Base-by-base conservation (phyloP, 2,797 vertebrate species). In the Brachyalestes nurse region DNA sequence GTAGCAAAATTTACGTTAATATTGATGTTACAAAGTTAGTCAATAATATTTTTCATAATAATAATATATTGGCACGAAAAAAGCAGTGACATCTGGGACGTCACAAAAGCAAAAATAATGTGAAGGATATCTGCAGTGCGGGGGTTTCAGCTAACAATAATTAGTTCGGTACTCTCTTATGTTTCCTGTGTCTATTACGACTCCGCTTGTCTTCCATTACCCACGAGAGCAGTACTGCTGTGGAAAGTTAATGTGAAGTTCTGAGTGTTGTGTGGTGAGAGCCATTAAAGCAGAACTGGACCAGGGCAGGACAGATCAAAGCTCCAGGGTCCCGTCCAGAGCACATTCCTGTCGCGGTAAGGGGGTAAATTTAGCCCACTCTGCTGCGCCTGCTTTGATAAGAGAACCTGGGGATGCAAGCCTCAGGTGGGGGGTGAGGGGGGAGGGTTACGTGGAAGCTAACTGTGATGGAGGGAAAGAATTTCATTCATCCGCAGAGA, bases 301-400 rank as follows among this genome's bases (percentile, higher is more conserved):
- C 51, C 21, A 6, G 38, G 45, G 75, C 78, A 55, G 84, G 75
- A 23, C 21, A 51, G 89, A 92, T 90, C 84, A 92, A 91, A 91
- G 90, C 88, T 62, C 45, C 76, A 49, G 69, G 82, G 86, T 88
- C 80, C 78, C 88, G 85, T 88, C 75, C 89, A 86, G 89, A 87
- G 85, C 75, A 61, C 93, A 94, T 94, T 94, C 93, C 91, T 79
- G 67, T 79, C 51, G 90, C 93, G 92, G 93, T 84, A 90, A 91
- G 87, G 87, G 64, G 86, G 91, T 95, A 95, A 93, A 94, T 92
- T 92, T 93, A 95, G 92, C 87, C 82, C 0, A 83, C 88, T 88
- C 90, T 92, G 88, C 83, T 71, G 81, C 75, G 84, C 71, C 83
- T 91, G 89, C 87, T 81, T 58, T n/a, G 93, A 94, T 94, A 94